Evolutionary conservation across 2,113 vertebrate species (phyloP).

Genomic region (Pandion haliaetus): DNA sequence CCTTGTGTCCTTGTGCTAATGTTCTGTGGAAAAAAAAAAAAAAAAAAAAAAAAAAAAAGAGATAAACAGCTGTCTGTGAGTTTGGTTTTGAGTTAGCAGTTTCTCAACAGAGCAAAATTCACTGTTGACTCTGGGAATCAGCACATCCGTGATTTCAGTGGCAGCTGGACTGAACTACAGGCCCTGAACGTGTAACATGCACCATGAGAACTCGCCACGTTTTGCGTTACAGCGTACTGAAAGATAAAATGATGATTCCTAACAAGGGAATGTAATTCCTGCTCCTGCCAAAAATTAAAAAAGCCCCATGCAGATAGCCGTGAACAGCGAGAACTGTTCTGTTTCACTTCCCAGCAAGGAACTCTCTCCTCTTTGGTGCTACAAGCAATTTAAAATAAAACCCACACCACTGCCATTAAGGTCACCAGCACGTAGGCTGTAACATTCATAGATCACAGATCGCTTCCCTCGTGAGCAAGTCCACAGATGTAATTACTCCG

Average conservation of each 20-base stretch:
- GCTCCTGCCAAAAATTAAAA: neutral
- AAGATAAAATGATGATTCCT: neutral
- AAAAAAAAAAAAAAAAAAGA: no score
- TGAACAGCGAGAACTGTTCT: neutral
- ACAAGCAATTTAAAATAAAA: neutral
- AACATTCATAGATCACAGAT: neutral
- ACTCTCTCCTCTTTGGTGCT: neutral
- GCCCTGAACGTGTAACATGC: fast-evolving
- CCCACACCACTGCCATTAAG: neutral
- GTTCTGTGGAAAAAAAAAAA: neutral
- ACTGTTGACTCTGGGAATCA: neutral
- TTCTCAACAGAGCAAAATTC: fast-evolving
- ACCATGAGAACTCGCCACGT: fast-evolving
- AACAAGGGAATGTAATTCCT: neutral
- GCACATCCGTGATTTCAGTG: fast-evolving
- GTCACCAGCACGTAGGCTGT: neutral
- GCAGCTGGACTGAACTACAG: neutral
- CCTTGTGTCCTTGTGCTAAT: neutral
- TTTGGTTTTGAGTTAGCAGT: neutral
- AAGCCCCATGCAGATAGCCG: fast-evolving
- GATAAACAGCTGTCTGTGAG: fast-evolving
- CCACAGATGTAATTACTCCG: neutral
- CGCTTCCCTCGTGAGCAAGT: neutral
- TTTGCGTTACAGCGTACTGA: fast-evolving
- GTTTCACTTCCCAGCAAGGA: neutral